Evolutionary conservation across 2,113 vertebrate species (phyloP).

Genomic region (Nothocercus nigrocapillus): DNA sequence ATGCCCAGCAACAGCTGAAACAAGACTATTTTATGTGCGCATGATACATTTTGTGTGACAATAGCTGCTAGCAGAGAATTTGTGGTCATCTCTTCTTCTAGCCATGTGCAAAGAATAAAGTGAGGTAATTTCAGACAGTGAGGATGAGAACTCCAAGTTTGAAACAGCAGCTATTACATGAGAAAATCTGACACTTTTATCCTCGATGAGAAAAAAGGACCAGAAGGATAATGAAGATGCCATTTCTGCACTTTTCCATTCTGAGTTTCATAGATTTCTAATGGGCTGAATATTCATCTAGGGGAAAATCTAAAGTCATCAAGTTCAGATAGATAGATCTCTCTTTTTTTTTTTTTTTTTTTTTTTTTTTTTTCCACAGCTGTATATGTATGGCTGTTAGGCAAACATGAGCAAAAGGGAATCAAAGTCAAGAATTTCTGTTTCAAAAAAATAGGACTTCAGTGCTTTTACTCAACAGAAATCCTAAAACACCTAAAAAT

Average conservation of each 20-base stretch:
- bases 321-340: constrained; percentile 29
- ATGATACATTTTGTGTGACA: background rate
- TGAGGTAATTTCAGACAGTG: background rate
- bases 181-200: background rate
- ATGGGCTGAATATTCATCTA: constrained; percentile 14
- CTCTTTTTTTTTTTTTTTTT: background rate
- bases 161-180: background rate
- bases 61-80: background rate
- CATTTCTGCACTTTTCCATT: constrained; percentile 15
- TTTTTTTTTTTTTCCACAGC: background rate
- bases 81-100: background rate
- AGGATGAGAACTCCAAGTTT: background rate
- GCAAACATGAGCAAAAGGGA: background rate
- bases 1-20: background rate
- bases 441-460: background rate
- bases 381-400: background rate
- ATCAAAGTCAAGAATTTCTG: background rate
- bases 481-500: background rate
- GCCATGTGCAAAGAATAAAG: background rate
- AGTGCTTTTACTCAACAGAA: background rate
- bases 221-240: constrained; percentile 17
- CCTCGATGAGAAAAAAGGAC: background rate
- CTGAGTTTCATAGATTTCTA: constrained; percentile 27
- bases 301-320: background rate
- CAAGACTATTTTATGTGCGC: background rate